Conservation (phyloP, 2,888 invertebrate genomes). For the Strigamia crassipes region DNA sequence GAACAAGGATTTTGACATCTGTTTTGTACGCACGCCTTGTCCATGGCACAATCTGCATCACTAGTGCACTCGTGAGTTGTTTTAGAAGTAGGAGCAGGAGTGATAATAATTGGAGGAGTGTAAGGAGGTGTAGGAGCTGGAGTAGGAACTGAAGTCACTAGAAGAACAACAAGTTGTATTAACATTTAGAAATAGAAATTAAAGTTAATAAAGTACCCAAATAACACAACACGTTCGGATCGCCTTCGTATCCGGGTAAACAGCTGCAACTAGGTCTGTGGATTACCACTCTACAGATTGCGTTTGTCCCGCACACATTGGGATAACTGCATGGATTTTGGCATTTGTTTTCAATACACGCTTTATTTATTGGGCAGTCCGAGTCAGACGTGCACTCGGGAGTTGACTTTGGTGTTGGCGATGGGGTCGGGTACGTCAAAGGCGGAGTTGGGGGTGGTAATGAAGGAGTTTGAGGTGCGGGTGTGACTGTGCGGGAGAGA, state of each 20-base stretch:
- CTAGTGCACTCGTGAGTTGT: constrained; percentile 46
- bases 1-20: constrained; percentile 69
- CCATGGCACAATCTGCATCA: constrained; percentile 53
- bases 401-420: constrained; percentile 53
- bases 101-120: neutral
- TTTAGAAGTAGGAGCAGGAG: constrained; percentile 44
- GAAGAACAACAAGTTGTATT: neutral
- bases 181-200: neutral
- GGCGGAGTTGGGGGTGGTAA: neutral
- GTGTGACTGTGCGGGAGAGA: neutral
- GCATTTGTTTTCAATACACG: constrained; percentile 53
- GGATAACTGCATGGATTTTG: constrained; percentile 70
- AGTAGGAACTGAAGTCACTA: constrained; percentile 7
- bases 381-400: constrained; percentile 47
- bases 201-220: neutral
- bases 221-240: constrained; percentile 74
- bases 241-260: constrained; percentile 73
- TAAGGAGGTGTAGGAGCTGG: constrained; percentile 43
- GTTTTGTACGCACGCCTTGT: constrained; percentile 53
- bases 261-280: constrained; percentile 79
- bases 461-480: neutral
- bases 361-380: constrained; percentile 52
- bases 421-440: constrained; percentile 55
- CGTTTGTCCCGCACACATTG: constrained; percentile 75
- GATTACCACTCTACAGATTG: constrained; percentile 73